Evolutionary conservation across 2,888 invertebrate species (phyloP), one percentile per base, ranked within the genome.

Genomic region (Drepana falcataria): DNA sequence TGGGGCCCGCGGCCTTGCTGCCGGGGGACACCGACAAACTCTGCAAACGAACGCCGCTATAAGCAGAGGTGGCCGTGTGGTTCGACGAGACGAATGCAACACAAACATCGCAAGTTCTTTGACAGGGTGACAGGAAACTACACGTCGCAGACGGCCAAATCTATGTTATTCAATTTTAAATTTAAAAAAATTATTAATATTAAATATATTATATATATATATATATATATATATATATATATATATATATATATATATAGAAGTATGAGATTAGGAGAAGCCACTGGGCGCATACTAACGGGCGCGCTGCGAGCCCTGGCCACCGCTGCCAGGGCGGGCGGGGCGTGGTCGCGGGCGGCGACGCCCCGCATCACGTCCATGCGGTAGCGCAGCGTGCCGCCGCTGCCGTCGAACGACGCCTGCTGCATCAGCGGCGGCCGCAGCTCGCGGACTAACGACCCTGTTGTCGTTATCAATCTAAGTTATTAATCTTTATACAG

Each of bases 401-500:
- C 87, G 52, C 76, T 93, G 80, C 96, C 95, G 82, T 96, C 96
- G 85, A 97, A 96, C 48, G 96, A 95, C 49, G 96, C 96, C 81
- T 96, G 96, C 78, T 97, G 97, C 53, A 97, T 90, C 65, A 96
- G 89, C 2, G 97, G 97, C 35, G 96, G 95, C 73, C 95, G 94
- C 55, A 97, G 92, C 49, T 93, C 91, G 0, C 90, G 77, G 1
- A 90, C 75, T 60, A 79, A 80, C 0, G 85, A 81, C 9, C 93
- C 89, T 88, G 65, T 0, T 21, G 21, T 21, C 21, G 21, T 21
- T 21, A 21, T 21, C 1, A 21, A 21, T 21, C 21, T 21, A 21
- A 21, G 21, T 21, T 21, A 21, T 21, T 1, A 21, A 21, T 21
- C 21, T 21, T 21, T 21, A 21, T 21, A 21, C 21, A 21, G 21